Evolutionary conservation across 2,888 invertebrate species (phyloP), one percentile per base, ranked within the genome.

Genomic region (Drosophila mayaguana): DNA sequence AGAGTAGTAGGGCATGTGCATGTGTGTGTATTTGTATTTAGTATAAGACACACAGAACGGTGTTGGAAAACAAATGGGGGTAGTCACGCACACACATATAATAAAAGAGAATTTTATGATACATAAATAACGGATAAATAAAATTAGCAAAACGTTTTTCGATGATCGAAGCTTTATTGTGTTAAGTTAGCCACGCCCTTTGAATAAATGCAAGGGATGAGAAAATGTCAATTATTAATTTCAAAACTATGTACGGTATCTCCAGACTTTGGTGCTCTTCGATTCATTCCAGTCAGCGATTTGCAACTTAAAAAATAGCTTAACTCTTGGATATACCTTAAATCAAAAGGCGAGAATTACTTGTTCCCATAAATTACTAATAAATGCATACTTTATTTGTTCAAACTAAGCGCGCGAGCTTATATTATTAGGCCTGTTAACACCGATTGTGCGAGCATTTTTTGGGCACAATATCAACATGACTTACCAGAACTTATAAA

Each of bases 31-130:
- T 22, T 57, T 65, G 51, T 51, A 63, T 73, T 63, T 51, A 55
- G 53, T 73, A 78, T 55, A 60, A 77, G 70, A 82, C 62, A 83
- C 75, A 83, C 65, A 70, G 62, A 75, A 50, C 53, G 59, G 63
- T 78, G 72, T 69, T 69, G 59, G 63, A 62, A 69, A 76, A 66
- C 70, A 77, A 80, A 65, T 70, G 50, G 50, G 25, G 69, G 78
- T 81, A 68, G 78, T 78, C 78, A 66, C 65, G 68, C 68, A 81
- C 57, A 78, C 43, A 88, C 81, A 89, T 88, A 87, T 71, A 83
- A 89, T 67, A 84, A 72, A 75, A 89, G 62, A 84, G 34, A 73
- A 78, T 73, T 76, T 67, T 62, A 61, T 70, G 62, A 70, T 63
- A 72, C 68, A 85, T 32, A 11, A 76, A 9, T 28, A 59, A 56